Conservation (phyloP, 2,888 invertebrate genomes). For the Polylopha cassiicola region DNA sequence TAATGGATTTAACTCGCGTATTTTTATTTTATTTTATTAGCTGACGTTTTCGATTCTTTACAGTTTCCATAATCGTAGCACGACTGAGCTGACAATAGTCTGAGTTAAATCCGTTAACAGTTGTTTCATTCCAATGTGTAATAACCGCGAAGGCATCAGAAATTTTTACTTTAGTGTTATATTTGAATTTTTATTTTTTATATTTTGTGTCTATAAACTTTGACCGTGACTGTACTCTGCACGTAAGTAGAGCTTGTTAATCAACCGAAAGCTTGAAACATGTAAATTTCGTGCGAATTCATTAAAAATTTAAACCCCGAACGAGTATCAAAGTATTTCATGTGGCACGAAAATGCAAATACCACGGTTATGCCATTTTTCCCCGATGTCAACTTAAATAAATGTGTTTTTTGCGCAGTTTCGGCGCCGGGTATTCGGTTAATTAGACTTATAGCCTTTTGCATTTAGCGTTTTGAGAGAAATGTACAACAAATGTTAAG, state of each 20-base stretch:
- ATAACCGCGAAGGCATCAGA: too few relatives aligned
- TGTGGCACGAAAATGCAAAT: conserved; percentile 73
- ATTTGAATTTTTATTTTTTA: neutral
- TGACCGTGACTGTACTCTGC: conserved; percentile 15
- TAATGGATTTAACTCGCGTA: too few relatives aligned
- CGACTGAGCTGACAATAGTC: too few relatives aligned
- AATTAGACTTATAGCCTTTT: conserved; percentile 25
- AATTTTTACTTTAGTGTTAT: neutral
- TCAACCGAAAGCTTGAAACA: conserved; percentile 33
- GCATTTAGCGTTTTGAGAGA: too few relatives aligned
- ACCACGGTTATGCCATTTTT: conserved; percentile 43
- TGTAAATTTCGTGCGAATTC: conserved; percentile 59
- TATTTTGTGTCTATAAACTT: conserved; percentile 4
- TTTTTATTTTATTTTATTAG: too few relatives aligned
- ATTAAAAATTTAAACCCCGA: conserved; percentile 62
- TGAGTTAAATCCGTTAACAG: too few relatives aligned
- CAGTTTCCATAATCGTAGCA: too few relatives aligned
- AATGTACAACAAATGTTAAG: too few relatives aligned
- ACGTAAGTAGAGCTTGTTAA: conserved; percentile 14
- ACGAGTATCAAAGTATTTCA: conserved; percentile 57
- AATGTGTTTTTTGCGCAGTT: conserved; percentile 39
- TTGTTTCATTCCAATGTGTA: too few relatives aligned
- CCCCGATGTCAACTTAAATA: conserved; percentile 57
- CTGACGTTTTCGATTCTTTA: too few relatives aligned
- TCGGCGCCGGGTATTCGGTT: conserved; percentile 23